Base-by-base conservation (phyloP, 1,140 invertebrate genomes). In the Metaphire vulgaris region DNA sequence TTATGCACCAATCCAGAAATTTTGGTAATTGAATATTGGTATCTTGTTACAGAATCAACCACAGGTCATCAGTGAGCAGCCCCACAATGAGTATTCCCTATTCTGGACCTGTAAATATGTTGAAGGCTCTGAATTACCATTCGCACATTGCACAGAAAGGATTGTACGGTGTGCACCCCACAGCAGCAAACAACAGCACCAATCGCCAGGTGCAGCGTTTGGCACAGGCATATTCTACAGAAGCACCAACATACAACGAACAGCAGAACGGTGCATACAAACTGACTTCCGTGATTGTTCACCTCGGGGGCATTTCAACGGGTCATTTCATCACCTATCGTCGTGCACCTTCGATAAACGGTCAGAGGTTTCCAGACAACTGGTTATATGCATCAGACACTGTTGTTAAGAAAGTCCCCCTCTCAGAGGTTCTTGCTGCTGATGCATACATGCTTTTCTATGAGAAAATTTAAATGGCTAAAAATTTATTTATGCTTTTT, bases 301-400 rank as follows among this genome's bases (percentile, higher is more conserved):
- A 97, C 86, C 89, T 91, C 69, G 95, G 95, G 28, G 91, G 92
- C 79, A 91, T 91, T 15, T 89, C 91, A 83, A 91, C 91, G 69
- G 95, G 95, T 33, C 95, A 97, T 88, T 97, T 96, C 88, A 91
- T 96, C 69, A 95, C 94, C 41, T 96, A 95, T 83, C 88, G 95
- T 72, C 88, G 93, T 16, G 92, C 92, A 56, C 81, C 84, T 12
- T 70, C 77, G 14, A 71, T 21, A 16, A 74, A 69, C 31, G 77
- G 77, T 16, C 68, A 74, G 34, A 65, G 77, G 21, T 78, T 78
- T 71, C 77, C 77, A 15, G 34, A 74, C 68, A 26, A 29, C 12
- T 73, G 72, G 72, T 21, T 73, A 15, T 73, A 41, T 30, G 83
- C 84, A 2, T 89, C 88, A 0, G 88, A 89, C 75, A 79, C 82